phyloP scores from a whole-genome alignment of 2,797 vertebrate genomes.

The Carcharodon carcharias region DNA sequence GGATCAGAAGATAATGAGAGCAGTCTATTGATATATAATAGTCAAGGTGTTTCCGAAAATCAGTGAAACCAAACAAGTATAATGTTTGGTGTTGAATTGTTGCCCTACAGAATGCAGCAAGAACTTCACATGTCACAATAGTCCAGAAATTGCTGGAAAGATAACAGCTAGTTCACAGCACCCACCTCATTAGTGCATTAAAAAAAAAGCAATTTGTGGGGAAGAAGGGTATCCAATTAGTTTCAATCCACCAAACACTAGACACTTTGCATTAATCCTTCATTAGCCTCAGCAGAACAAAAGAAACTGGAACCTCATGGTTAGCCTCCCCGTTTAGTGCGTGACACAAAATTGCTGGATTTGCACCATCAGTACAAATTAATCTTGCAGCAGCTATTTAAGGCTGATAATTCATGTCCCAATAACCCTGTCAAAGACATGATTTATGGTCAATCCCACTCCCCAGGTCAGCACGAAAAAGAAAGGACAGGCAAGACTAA shows the following conservation, averaged over 20 bases:
- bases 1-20: not conserved
- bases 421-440: no score
- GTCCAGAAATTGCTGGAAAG: not conserved
- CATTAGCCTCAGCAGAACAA: not conserved
- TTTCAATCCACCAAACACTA: not conserved
- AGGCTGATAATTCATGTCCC: no score
- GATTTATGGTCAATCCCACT: not conserved
- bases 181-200: not conserved
- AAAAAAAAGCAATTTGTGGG: not conserved
- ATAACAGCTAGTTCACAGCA: not conserved
- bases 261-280: not conserved
- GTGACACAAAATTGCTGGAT: not conserved
- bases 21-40: not conserved
- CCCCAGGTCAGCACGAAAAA: not conserved
- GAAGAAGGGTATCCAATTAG: not conserved
- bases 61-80: not conserved
- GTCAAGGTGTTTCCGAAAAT: not conserved
- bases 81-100: not conserved
- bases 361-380: not conserved
- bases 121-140: not conserved
- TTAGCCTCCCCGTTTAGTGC: not conserved
- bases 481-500: not conserved
- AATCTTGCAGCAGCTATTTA: no score
- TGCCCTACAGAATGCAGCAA: not conserved
- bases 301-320: not conserved